Evolutionary conservation across 2,888 invertebrate species (phyloP), one percentile per base, ranked within the genome.

Genomic region (Leucoptera coffeella): DNA sequence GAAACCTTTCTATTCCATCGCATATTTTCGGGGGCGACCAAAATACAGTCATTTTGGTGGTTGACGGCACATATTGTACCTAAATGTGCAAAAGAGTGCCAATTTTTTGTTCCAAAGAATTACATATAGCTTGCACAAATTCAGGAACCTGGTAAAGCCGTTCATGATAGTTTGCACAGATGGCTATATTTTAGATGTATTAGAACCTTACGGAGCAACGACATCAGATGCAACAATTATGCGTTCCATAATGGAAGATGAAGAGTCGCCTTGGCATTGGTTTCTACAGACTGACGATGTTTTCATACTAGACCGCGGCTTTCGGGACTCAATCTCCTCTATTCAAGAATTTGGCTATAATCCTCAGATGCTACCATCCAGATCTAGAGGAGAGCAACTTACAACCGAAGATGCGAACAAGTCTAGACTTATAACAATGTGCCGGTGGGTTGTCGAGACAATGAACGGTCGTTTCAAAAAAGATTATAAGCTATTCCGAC

Each of bases 261-360:
- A 23, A 6, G 23, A 23, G 4, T n/a, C 6, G 8, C 7, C 23
- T 6, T 13, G 7, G 8, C 23, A 14, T 13, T 23, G 13, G 12
- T 23, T 23, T 23, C 11, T 23, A 9, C 25, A 30, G 28, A 6
- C 20, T 17, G 31, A 29, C 11, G 34, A 36, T 22, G 29, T 32
- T n/a, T 36, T 35, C 15, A 31, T 37, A 20, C 28, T 34, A 12
- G 34, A 31, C 34, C 23, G 21, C 30, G 35, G 35, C 7, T n/a
- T n/a, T n/a, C n/a, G n/a, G n/a, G n/a, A n/a, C n/a, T n/a, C n/a
- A n/a, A n/a, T n/a, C n/a, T n/a, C n/a, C n/a, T n/a, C n/a, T n/a
- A n/a, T n/a, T n/a, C n/a, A n/a, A n/a, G n/a, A n/a, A n/a, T n/a
- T n/a, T n/a, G n/a, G n/a, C n/a, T n/a, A n/a, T n/a, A n/a, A n/a